These are phyloP conservation scores for Boloria selene DNA, from an alignment of 2,888 invertebrate genomes.

Conservation along the genomic window DNA sequence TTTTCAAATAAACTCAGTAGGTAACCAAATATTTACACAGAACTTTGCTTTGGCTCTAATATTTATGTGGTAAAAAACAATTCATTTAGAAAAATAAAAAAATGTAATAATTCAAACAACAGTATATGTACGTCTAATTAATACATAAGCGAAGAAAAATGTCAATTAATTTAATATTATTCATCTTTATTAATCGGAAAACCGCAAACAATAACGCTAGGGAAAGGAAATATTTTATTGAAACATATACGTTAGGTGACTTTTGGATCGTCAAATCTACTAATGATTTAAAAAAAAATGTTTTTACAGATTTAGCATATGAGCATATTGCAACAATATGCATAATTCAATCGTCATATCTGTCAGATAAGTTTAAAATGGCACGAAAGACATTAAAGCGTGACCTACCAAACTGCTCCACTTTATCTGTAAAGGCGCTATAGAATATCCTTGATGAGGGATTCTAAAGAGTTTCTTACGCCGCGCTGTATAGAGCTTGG, in stretches of 20 bases:
- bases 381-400: conserved; percentile 33
- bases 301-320: background rate
- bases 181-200: too few relatives aligned
- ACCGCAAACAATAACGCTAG: background rate
- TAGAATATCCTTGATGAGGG: conserved; percentile 37
- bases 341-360: conserved; percentile 1
- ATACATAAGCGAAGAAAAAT: too few relatives aligned
- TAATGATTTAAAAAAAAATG: background rate
- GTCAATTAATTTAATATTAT: too few relatives aligned
- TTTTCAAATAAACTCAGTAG: too few relatives aligned
- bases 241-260: too few relatives aligned
- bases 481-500: conserved; percentile 20
- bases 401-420: conserved; percentile 35
- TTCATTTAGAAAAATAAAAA: too few relatives aligned
- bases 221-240: background rate
- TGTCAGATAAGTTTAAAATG: conserved; percentile 17
- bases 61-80: too few relatives aligned
- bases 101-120: too few relatives aligned
- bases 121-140: too few relatives aligned
- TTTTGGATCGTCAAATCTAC: too few relatives aligned
- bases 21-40: too few relatives aligned
- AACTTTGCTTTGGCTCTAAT: too few relatives aligned
- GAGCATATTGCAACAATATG: background rate
- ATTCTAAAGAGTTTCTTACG: conserved; percentile 34
- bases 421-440: conserved; percentile 33